Percentiles rank a stretch among this genome's conserved stretches.
Evolutionary conservation across 2,797 vertebrate species (phyloP).

Genomic region (Gephyroberyx darwinii): DNA sequence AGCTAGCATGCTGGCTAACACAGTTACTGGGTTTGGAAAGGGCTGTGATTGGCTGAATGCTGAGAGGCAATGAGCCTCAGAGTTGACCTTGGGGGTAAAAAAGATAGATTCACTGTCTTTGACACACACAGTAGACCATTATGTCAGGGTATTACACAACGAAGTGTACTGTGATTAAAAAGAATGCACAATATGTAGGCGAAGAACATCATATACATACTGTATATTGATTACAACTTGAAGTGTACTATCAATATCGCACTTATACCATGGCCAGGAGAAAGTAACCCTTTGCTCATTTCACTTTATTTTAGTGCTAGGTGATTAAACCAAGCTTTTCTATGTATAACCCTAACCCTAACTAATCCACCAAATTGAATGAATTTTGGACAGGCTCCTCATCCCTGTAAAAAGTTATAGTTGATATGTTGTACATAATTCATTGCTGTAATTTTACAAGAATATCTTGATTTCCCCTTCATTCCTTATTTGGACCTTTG

Average conservation of each 20-base stretch:
- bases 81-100: background rate
- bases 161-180: background rate
- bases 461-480: constrained; percentile 10
- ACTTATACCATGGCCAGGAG: no score
- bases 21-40: no score
- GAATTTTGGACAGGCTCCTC: background rate
- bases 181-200: no score
- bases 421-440: constrained; percentile 7
- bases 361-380: no score
- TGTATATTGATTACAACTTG: no score
- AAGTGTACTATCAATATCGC: no score
- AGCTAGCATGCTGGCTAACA: no score
- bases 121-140: background rate
- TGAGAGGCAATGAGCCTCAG: background rate
- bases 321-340: background rate
- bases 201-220: no score
- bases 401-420: background rate
- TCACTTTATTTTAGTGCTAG: background rate
- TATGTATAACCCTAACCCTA: no score
- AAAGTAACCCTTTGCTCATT: background rate
- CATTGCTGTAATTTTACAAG: background rate
- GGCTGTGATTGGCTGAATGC: constrained; percentile 10
- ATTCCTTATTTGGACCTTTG: constrained; percentile 10
- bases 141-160: background rate
- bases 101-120: background rate